These are phyloP conservation scores for Gymnoscopelus microlampas DNA, from an alignment of 2,797 vertebrate genomes.

Conservation along the genomic window DNA sequence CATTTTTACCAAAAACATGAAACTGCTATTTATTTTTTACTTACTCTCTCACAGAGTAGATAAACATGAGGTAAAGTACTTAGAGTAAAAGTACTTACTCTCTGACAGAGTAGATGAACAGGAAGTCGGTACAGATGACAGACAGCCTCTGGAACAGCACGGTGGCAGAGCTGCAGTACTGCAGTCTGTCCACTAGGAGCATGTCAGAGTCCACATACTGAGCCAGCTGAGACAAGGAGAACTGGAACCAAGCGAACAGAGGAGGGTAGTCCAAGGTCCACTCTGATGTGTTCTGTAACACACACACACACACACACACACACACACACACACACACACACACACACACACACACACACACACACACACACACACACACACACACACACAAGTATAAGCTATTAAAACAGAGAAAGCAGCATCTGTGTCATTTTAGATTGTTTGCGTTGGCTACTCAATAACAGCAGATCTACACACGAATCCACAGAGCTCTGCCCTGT, in stretches of 20 bases:
- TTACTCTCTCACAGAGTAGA: too few relatives aligned
- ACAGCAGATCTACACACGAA: too few relatives aligned
- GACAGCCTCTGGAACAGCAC: constrained; percentile 93
- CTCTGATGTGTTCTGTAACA: constrained; percentile 86
- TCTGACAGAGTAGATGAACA: constrained; percentile 87
- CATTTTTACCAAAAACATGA: too few relatives aligned
- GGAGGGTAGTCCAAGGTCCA: constrained; percentile 98
- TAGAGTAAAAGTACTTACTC: constrained; percentile 85
- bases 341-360: too few relatives aligned
- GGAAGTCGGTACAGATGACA: constrained; percentile 86
- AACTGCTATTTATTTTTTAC: too few relatives aligned
- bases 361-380: too few relatives aligned
- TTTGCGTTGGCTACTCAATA: too few relatives aligned
- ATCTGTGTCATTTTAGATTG: too few relatives aligned
- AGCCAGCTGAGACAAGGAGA: constrained; percentile 84
- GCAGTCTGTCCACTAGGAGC: constrained; percentile 87
- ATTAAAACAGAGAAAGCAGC: too few relatives aligned
- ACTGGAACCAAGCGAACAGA: constrained; percentile 96
- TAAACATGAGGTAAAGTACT: too few relatives aligned
- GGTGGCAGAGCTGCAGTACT: constrained; percentile 83
- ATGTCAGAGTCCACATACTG: constrained; percentile 88
- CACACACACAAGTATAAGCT: too few relatives aligned
- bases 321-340: not conserved
- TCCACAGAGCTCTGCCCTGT: too few relatives aligned
- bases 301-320: constrained; percentile 15